A percentile compares a stretch with the other conserved stretches of the same genome.
Evolutionary conservation across 1,140 invertebrate genomes (phyloP).

Genomic region (Conopomorpha cramerella): DNA sequence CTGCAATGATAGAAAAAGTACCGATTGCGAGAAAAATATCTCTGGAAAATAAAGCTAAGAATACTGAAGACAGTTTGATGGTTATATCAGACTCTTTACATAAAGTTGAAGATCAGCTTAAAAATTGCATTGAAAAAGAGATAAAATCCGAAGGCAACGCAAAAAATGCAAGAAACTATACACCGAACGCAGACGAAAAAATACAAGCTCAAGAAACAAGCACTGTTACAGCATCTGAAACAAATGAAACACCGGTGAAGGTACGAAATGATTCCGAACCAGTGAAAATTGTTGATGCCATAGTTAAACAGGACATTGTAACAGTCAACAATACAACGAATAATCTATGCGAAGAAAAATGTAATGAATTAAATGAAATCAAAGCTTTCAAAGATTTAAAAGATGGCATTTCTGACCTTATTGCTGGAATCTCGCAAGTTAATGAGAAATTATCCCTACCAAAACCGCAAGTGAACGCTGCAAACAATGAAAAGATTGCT

Average conservation of each 20-base stretch:
- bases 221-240: constrained; percentile 15
- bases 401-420: constrained; percentile 54
- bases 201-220: constrained; percentile 19
- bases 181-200: constrained; percentile 17
- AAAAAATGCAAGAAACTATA: constrained; percentile 22
- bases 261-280: constrained; percentile 23
- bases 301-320: too few species aligned
- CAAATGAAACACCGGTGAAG: constrained; percentile 21
- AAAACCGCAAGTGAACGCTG: constrained; percentile 12
- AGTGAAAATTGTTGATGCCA: too few species aligned
- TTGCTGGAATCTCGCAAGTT: constrained; percentile 53
- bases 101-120: constrained; percentile 53
- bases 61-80: constrained; percentile 54
- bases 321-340: too few species aligned
- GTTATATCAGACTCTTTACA: constrained; percentile 52
- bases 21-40: too few species aligned
- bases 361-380: constrained; percentile 51
- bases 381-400: constrained; percentile 56
- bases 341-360: constrained; percentile 30
- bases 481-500: constrained; percentile 25
- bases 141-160: constrained; percentile 37
- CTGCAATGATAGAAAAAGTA: too few species aligned
- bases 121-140: constrained; percentile 47
- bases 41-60: constrained; percentile 39
- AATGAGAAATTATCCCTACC: constrained; percentile 49